Base-by-base conservation (phyloP, 2,113 vertebrate species). In the Vanacampus margaritifer region DNA sequence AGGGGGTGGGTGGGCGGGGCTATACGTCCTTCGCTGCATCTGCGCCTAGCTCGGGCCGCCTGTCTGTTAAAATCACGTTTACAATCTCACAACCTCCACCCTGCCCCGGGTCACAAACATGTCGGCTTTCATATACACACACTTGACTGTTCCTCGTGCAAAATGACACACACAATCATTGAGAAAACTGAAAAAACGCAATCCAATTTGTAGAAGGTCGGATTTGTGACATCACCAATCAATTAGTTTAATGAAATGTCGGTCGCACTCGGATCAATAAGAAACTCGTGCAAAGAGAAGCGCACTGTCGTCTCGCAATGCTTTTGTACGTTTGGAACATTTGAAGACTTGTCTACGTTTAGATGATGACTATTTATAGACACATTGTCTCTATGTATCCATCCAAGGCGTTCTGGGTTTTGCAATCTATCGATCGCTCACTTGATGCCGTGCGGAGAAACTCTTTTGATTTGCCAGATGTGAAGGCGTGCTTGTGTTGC, bases 51-150 rank as follows among this genome's bases (percentile, higher is more conserved):
- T 60, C 57, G 17, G 35, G 17, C n/a, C n/a, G n/a, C n/a, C 58
- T 60, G 58, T 39, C 58, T 60, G 58, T 5, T 39, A n/a, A 23
- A 60, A 60, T 60, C 36, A 60, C 58, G 21, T 60, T 60, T 60
- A 5, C 36, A n/a, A n/a, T 13, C 21, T 2, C n/a, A n/a, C 35
- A 9, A 53, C 50, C 50, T 16, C 43, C 43, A 17, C 43, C 58
- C 36, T 60, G n/a, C n/a, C n/a, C n/a, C 36, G 3, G 58, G 58
- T 37, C 36, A 60, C 36, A 60, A 60, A 60, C 54, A 37, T 36
- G 36, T 60, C 21, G 36, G 35, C 11, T 60, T 60, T 60, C 58
- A 60, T 60, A 35, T 21, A 36, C 24, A 17, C 21, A 36, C 32
- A 35, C 32, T 59, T 21, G 19, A 17, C 14, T 7, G 54, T 57